Base-by-base conservation (phyloP, 2,888 invertebrate species). In the Caenorhabditis imperialis region DNA sequence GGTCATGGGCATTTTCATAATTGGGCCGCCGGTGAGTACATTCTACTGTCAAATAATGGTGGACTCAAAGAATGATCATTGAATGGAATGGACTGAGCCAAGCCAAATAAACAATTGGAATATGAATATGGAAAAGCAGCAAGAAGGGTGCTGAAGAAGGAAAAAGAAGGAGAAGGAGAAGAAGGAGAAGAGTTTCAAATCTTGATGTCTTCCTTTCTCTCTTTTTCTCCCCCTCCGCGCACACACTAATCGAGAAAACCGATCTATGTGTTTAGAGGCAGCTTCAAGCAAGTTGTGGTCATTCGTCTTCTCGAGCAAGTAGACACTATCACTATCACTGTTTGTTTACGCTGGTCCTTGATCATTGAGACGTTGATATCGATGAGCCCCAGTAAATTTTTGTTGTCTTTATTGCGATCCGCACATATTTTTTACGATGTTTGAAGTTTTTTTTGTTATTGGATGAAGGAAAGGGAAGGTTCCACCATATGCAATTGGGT, bases 341-440 rank as follows among this genome's bases (percentile, higher is more conserved):
- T 23, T 51, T 67, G 57, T 65, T 65, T 65, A 65, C 55, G 20
- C 57, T 67, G 67, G 45, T 57, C 51, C 67, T 67, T 67, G 67
- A 57, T 67, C 67, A 42, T 12, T 23, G n/a, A 65, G 38, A 44
- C 53, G n/a, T 45, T 53, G 47, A 55, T 65, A 65, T 55, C 65
- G 42, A 2, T 4, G 4, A 33, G 40, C 40, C 55, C 55, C 63
- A 10, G 51, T 44, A 45, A 47, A 18, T 47, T 35, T 14, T 40
- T 40, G 25, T 16, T 54, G 23, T 54, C 37, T 23, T 51, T 53
- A 4, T 30, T 10, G 30, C 27, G 3, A 37, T 12, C 37, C 37
- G 10, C 37, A 12, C n/a, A n/a, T n/a, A n/a, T n/a, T n/a, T n/a
- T n/a, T n/a, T n/a, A n/a, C n/a, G n/a, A n/a, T n/a, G n/a, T n/a